These are phyloP conservation scores for Gymnorhina tibicen DNA, from an alignment of 2,113 vertebrate species.

Conservation along the genomic window DNA sequence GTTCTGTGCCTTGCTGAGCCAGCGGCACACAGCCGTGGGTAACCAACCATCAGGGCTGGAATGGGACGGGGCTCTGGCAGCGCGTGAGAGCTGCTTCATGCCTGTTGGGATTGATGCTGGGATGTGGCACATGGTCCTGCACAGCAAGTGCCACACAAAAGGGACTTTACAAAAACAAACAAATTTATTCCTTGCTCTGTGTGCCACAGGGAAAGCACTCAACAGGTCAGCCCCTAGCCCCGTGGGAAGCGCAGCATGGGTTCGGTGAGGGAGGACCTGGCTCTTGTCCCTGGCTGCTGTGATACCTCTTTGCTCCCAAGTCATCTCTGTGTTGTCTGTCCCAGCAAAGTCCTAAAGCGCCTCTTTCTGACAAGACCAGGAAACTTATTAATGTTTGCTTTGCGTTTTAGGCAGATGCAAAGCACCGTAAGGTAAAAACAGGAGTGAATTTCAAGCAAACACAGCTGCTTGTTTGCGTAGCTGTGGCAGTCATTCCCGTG, in stretches of 20 bases:
- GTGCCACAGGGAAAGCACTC: background rate
- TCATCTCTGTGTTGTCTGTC: background rate
- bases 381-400: background rate
- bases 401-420: background rate
- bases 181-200: background rate
- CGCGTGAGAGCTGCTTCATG: background rate
- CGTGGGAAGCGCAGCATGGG: accelerated
- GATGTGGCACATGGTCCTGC: background rate
- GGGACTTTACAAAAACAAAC: background rate
- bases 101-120: background rate
- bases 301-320: background rate
- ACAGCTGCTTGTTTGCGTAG: background rate
- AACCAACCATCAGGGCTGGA: accelerated
- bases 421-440: background rate
- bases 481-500: background rate
- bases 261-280: background rate
- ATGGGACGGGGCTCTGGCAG: background rate
- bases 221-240: background rate
- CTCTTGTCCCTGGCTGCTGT: background rate
- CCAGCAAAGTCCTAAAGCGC: background rate
- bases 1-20: background rate
- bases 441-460: background rate
- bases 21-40: background rate
- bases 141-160: background rate
- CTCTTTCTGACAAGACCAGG: background rate